Evolutionary conservation across 2,888 invertebrate genomes (phyloP), one percentile per base, ranked within the genome.

Genomic region (Drosophila kuntzei): DNA sequence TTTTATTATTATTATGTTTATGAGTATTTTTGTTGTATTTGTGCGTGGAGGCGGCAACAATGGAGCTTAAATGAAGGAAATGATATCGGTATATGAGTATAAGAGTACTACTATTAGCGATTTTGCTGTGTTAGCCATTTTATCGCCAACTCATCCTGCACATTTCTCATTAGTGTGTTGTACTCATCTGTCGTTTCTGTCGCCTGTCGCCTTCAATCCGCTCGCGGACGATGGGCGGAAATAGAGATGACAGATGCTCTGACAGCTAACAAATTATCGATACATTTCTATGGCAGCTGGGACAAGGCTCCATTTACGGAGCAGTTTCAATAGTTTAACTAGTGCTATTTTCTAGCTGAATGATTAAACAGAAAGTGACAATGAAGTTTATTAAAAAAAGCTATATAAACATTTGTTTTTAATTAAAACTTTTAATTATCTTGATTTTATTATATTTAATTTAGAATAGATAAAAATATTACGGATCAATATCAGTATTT

Each of bases 1-100:
- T 84, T 87, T 85, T 89, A 83, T 83, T 65, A 89, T 80, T 89
- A 79, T 89, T 82, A 85, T 89, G 86, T 76, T 67, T 70, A 61
- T 70, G 75, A 54, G 34, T 41, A 14, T 32, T 34, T 50, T 12
- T 39, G 11, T 25, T 18, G 25, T 29, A 9, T 9, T 27, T 47
- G 41, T 37, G 55, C 29, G 47, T 51, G 51, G 27, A 55, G 32
- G 34, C 43, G 34, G 5, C 59, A 66, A 75, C 66, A 71, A 79
- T 79, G 76, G 58, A 39, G 20, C 49, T 43, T 39, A 44, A 41
- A 25, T 20, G 60, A 41, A 39, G 54, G 25, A 29, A 70, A 22
- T 20, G 14, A 29, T 32, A 53, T 25, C 49, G 49, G 29, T 32
- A 39, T 39, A 39, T 39, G 27, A 34, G 57, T 9, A 25, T 49